Conservation (phyloP, 1,140 invertebrate species). For the Aradophagus sp. region DNA sequence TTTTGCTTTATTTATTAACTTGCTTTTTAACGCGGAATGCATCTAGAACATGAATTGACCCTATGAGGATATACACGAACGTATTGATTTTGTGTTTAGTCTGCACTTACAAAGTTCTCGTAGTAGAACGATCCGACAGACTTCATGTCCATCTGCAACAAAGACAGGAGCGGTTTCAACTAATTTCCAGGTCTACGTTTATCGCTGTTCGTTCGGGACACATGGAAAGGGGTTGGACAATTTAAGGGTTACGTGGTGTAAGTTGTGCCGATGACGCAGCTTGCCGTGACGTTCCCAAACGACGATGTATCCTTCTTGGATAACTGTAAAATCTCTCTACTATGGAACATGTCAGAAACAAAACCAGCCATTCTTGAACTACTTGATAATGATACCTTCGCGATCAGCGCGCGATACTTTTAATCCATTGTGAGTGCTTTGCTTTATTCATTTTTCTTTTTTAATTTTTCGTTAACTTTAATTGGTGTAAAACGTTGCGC, state of each 20-base stretch:
- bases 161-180: conserved; percentile 75
- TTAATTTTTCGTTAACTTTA: conserved; percentile 23
- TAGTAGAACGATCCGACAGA: conserved; percentile 94
- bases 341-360: conserved; percentile 58
- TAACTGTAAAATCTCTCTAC: conserved; percentile 71
- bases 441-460: no score
- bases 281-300: conserved; percentile 74
- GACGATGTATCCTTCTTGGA: conserved; percentile 72
- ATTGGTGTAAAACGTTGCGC: conserved; percentile 20
- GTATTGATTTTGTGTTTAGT: conserved; percentile 66
- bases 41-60: conserved; percentile 13
- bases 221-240: conserved; percentile 51
- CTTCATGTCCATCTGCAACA: conserved; percentile 92
- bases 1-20: no score
- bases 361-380: conserved; percentile 59
- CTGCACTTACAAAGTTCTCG: conserved; percentile 92
- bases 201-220: conserved; percentile 58
- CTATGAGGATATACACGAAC: conserved; percentile 33
- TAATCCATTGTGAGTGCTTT: no score
- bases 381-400: conserved; percentile 57
- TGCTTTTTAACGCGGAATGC: conserved; percentile 7
- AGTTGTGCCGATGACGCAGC: conserved; percentile 77
- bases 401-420: conserved; percentile 51
- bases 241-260: conserved; percentile 62
- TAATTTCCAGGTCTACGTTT: conserved; percentile 68